Evolutionary conservation across 2,113 vertebrate species (phyloP).

Genomic region (Cinclus mexicanus): DNA sequence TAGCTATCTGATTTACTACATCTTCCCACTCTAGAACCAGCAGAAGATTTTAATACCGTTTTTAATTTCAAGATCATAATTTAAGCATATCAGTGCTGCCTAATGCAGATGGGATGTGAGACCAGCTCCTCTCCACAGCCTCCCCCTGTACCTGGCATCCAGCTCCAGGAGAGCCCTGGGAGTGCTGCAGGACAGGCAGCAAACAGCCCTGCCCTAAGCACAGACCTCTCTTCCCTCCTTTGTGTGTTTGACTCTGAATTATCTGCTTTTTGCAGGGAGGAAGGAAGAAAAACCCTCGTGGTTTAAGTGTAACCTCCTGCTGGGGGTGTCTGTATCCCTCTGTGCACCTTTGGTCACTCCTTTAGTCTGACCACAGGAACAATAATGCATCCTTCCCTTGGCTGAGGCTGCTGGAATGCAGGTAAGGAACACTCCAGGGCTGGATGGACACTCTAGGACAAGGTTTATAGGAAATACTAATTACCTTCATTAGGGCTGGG

Average conservation of each 20-base stretch:
- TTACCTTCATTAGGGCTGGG: background rate
- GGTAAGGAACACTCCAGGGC: background rate
- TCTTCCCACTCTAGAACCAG: constrained; percentile 33
- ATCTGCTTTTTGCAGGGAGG: background rate
- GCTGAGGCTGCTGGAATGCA: background rate
- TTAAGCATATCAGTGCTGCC: constrained; percentile 30
- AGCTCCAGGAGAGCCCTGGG: background rate
- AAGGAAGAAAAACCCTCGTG: background rate
- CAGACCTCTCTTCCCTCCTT: background rate
- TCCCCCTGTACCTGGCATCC: background rate
- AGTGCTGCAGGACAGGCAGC: background rate
- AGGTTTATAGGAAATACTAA: background rate
- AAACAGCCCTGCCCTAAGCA: background rate
- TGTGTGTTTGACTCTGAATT: background rate
- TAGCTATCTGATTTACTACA: constrained; percentile 65
- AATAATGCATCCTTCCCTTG: background rate
- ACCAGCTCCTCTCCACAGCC: background rate
- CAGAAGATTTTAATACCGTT: constrained; percentile 58
- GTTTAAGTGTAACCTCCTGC: background rate
- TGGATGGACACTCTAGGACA: background rate
- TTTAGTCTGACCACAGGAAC: background rate
- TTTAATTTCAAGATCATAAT: constrained; percentile 64
- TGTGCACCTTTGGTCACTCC: background rate
- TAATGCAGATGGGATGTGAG: background rate
- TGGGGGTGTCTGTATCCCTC: background rate